Base-by-base conservation (phyloP, 1,140 invertebrate species). In the Rhizoglyphus robini region DNA sequence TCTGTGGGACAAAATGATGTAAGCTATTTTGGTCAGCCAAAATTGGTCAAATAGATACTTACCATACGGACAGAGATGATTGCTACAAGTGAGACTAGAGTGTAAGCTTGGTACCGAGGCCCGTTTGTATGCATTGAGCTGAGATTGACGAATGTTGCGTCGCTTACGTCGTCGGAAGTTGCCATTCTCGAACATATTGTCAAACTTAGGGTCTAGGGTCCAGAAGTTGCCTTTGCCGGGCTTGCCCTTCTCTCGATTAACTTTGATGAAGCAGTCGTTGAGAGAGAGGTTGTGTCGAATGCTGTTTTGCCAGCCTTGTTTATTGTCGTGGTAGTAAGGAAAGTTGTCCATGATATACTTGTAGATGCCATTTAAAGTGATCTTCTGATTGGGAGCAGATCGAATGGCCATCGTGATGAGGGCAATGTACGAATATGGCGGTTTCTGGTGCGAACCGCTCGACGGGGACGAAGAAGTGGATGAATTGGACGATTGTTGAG, bases 251-350 rank as follows among this genome's bases (percentile, higher is more conserved):
- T 82, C 79, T 48, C 80, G 69, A 0, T 78, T 74, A n/a, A 82
- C 76, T 73, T 82, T 82, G 54, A 81, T 66, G 70, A 82, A 82
- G 69, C 81, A 83, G 68, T 82, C 80, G 71, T 82, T 81, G 4
- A 82, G 73, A 38, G 76, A 78, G 4, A 84, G 73, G 71, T 83
- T 84, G 72, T 84, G 82, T 25, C 82, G 74, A 54, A 84, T 84
- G 4, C 79, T 81, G 72, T 84, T 84, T 72, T 84, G 83, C 82
- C 83, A 84, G 23, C 82, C 82, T 73, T 82, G 81, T 67, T 81
- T 81, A 69, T 81, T 82, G 57, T 80, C 79, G 63, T 78, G 76
- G 69, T 81, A 82, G 71, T 80, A 82, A 15, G 81, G 81, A 70
- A 82, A 82, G 32, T 79, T 71, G 65, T 80, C 77, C 76, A 80